A percentile compares a stretch with the other conserved stretches of the same genome.
phyloP scores from a whole-genome alignment of 2,797 vertebrate genomes.

The Centroberyx gerrardi region DNA sequence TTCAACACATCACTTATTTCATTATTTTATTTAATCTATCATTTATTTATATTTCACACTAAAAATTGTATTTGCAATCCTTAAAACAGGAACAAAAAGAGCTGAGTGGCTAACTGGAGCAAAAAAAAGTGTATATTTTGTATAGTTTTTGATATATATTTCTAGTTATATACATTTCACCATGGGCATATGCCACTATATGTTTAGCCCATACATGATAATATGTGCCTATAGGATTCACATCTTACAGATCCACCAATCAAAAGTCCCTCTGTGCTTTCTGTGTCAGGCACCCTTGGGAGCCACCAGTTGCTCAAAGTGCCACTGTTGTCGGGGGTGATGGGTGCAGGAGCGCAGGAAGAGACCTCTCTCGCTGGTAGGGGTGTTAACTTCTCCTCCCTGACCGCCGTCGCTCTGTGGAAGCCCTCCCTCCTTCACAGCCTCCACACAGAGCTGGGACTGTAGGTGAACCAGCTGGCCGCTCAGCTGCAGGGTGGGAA shows the following conservation, averaged over 20 bases:
- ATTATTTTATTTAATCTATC: constrained; percentile 3
- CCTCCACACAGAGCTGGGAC: constrained; percentile 91
- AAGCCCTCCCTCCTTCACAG: constrained; percentile 69
- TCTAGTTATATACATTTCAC: constrained; percentile 16
- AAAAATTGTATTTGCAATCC: constrained; percentile 60
- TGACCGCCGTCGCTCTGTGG: constrained; percentile 9
- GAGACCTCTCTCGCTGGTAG: constrained; percentile 70
- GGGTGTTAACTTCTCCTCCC: not conserved
- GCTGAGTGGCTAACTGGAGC: constrained; percentile 18
- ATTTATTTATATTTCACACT: constrained; percentile 14
- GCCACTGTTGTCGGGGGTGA: constrained; percentile 88
- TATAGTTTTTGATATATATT: constrained; percentile 1
- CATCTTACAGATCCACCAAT: constrained; percentile 8
- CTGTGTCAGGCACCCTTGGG: constrained; percentile 63
- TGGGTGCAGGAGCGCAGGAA: constrained; percentile 82
- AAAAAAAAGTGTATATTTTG: constrained; percentile 4
- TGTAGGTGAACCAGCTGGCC: constrained; percentile 88
- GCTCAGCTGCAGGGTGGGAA: constrained; percentile 75
- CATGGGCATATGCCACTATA: constrained; percentile 30
- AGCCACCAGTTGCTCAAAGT: constrained; percentile 81
- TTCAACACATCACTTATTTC: not conserved
- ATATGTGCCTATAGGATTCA: constrained; percentile 14
- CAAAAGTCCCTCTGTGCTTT: not conserved
- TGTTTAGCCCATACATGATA: constrained; percentile 15
- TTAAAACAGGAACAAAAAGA: constrained; percentile 75